phyloP scores from a whole-genome alignment of 2,888 invertebrate species.

The Icerya purchasi region DNA sequence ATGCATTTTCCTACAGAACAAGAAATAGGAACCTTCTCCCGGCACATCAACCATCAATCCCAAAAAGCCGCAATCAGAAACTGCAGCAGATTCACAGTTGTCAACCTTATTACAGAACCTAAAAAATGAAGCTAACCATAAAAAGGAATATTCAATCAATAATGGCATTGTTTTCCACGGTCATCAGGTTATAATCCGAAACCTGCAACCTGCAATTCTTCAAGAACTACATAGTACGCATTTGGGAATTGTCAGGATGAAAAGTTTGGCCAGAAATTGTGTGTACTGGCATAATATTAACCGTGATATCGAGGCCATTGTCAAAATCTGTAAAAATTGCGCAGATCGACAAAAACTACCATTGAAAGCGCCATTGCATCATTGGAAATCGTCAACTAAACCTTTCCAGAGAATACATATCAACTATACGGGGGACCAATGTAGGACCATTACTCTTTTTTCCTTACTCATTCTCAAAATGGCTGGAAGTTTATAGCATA shows the following conservation, averaged over 20 bases:
- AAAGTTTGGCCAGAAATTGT: constrained; percentile 19
- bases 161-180: constrained; percentile 12
- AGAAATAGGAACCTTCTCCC: background rate
- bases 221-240: no score
- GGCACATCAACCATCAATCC: background rate
- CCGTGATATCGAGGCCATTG: constrained; percentile 17
- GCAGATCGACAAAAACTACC: constrained; percentile 19
- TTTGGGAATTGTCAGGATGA: constrained; percentile 20
- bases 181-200: constrained; percentile 14
- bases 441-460: no score
- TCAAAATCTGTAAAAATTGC: constrained; percentile 23
- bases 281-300: constrained; percentile 20
- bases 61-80: constrained; percentile 7
- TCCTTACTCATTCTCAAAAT: constrained; percentile 1
- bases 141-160: constrained; percentile 9
- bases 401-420: constrained; percentile 17
- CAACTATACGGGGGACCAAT: constrained; percentile 3
- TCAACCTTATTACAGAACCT: background rate
- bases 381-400: constrained; percentile 8
- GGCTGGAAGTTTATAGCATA: background rate
- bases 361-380: constrained; percentile 8
- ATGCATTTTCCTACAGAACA: background rate
- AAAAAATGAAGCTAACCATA: background rate
- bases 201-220: constrained; percentile 14
- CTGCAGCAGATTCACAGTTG: background rate